phyloP scores from a whole-genome alignment of 2,888 invertebrate genomes.

The Ennomos fuscantarius region DNA sequence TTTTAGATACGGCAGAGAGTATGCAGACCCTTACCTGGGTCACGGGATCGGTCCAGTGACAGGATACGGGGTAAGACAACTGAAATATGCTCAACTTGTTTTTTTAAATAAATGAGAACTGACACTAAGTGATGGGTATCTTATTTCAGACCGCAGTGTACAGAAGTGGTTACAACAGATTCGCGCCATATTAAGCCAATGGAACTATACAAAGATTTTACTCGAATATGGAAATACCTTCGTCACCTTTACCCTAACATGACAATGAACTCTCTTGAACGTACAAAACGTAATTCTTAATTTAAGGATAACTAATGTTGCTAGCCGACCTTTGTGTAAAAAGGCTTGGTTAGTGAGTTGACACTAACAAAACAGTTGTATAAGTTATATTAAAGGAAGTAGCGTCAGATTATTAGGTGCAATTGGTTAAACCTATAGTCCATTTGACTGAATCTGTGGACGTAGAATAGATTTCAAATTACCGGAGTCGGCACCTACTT shows the following conservation, averaged over 20 bases:
- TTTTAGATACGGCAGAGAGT: constrained; percentile 94
- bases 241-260: constrained; percentile 76
- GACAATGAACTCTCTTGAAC: constrained; percentile 85
- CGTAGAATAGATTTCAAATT: background rate
- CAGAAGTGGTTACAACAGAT: constrained; percentile 97
- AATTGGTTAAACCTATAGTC: constrained; percentile 3
- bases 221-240: constrained; percentile 79
- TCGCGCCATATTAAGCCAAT: constrained; percentile 93
- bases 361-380: constrained; percentile 39
- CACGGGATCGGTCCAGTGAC: constrained; percentile 98
- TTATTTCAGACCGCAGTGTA: constrained; percentile 94
- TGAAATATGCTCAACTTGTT: constrained; percentile 6
- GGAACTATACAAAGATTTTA: constrained; percentile 70
- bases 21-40: constrained; percentile 96
- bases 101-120: background rate
- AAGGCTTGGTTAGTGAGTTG: constrained; percentile 67
- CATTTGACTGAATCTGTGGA: constrained; percentile 10
- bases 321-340: constrained; percentile 75
- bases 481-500: background rate
- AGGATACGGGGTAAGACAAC: constrained; percentile 95
- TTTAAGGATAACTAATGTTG: constrained; percentile 77
- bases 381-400: constrained; percentile 37
- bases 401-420: constrained; percentile 30
- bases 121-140: constrained; percentile 15
- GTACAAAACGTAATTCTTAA: constrained; percentile 78